A percentile compares a stretch with the other conserved stretches of the same genome.
phyloP scores from a whole-genome alignment of 2,888 invertebrate species.

The Xestobium rufovillosum region DNA sequence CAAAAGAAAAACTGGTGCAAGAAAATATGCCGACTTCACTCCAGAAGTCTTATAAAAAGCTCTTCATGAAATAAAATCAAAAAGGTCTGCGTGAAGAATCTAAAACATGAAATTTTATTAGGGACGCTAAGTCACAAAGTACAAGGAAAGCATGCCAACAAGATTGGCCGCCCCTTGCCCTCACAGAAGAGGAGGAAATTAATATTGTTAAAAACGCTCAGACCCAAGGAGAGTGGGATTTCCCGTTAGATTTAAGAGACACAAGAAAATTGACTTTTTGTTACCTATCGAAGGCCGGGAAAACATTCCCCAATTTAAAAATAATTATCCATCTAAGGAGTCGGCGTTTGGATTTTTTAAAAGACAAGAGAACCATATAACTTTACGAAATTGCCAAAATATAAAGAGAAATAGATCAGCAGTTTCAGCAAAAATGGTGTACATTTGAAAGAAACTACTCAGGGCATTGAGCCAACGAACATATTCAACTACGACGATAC shows the following conservation, averaged over 20 bases:
- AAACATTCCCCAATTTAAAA: slow-evolving; percentile 6
- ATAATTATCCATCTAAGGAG: slow-evolving; percentile 10
- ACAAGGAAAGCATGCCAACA: slow-evolving; percentile 11
- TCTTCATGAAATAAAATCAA: slow-evolving; percentile 5
- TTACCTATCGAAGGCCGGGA: slow-evolving; percentile 5
- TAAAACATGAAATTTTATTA: slow-evolving; percentile 12
- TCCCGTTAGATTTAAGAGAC: slow-evolving; percentile 11
- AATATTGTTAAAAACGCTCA: slow-evolving; percentile 11
- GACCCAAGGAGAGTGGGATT: slow-evolving; percentile 8
- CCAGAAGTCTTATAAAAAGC: slow-evolving; percentile 6
- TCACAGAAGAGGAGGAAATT: slow-evolving; percentile 12
- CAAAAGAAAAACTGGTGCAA: slow-evolving; percentile 7
- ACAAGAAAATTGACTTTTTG: slow-evolving; percentile 12
- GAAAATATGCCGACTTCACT: slow-evolving; percentile 5
- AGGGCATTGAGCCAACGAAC: slow-evolving; percentile 4
- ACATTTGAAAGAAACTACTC: slow-evolving; percentile 5
- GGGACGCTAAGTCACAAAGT: slow-evolving; percentile 12
- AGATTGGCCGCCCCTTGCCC: slow-evolving; percentile 10
- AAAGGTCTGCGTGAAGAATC: slow-evolving; percentile 8
- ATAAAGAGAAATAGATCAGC: slow-evolving; percentile 8
- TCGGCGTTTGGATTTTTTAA: slow-evolving; percentile 8
- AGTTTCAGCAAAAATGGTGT: slow-evolving; percentile 11
- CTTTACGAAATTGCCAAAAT: slow-evolving; percentile 7
- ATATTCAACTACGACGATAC: slow-evolving; percentile 13
- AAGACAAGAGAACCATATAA: slow-evolving; percentile 9